These are phyloP conservation scores for Ethmia dodecea DNA, from an alignment of 2,888 invertebrate species.

Conservation along the genomic window DNA sequence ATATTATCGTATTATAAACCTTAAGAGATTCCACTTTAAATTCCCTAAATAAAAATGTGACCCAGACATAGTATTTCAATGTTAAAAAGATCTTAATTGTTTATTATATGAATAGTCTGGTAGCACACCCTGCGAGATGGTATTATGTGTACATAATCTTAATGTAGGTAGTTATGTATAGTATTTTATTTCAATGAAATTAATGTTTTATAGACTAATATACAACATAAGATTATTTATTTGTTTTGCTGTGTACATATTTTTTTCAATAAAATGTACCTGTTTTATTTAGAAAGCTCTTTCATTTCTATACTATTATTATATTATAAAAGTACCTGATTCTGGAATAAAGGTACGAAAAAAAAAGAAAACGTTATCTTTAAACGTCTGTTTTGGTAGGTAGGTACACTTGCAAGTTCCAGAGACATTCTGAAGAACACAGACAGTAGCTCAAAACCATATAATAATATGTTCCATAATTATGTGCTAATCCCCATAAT, in stretches of 20 bases:
- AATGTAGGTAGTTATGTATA: conserved; percentile 75
- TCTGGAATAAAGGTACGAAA: no score
- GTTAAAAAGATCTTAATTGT: conserved; percentile 72
- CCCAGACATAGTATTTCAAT: conserved; percentile 65
- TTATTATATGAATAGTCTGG: conserved; percentile 62
- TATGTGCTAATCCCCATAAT: no score
- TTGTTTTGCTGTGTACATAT: conserved; percentile 78
- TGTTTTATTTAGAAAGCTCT: conserved; percentile 56
- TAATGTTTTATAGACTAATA: conserved; percentile 78
- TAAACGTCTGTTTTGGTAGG: no score
- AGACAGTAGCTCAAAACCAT: no score
- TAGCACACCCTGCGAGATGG: conserved; percentile 62
- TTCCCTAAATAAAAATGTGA: conserved; percentile 60
- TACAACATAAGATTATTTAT: conserved; percentile 78
- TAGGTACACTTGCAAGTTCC: no score
- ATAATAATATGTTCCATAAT: no score
- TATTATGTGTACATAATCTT: conserved; percentile 76
- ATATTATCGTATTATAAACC: conserved; percentile 61
- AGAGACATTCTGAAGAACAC: no score
- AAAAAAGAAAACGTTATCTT: no score
- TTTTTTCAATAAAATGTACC: conserved; percentile 78
- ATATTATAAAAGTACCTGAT: no score
- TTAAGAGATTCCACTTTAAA: conserved; percentile 60
- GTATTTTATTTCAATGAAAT: conserved; percentile 77
- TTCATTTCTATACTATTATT: not conserved